Conservation (phyloP, 2,888 invertebrate genomes). For the Pilophorus perplexus region DNA sequence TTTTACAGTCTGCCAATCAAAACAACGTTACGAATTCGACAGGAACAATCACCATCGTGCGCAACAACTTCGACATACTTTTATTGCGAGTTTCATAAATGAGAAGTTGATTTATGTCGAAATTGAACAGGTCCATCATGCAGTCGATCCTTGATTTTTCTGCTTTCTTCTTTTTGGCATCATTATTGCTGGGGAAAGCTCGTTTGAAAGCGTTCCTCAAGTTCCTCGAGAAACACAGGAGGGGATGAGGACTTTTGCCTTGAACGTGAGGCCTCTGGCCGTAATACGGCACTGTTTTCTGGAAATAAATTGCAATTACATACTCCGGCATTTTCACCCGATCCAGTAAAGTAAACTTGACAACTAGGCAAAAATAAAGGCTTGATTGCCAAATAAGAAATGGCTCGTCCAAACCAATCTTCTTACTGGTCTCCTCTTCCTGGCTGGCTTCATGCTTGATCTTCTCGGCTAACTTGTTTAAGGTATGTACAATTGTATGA, state of each 20-base stretch:
- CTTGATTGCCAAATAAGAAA: no score
- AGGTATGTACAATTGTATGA: no score
- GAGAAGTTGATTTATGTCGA: constrained; percentile 15
- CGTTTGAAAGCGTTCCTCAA: constrained; percentile 6
- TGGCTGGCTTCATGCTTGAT: no score
- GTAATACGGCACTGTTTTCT: neutral
- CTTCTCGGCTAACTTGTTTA: no score
- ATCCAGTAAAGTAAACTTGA: no score
- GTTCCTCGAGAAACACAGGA: constrained; percentile 9
- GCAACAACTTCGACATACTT: no score
- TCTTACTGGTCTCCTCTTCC: no score
- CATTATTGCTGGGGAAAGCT: neutral
- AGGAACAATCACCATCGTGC: neutral
- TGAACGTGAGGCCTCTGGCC: constrained; percentile 9
- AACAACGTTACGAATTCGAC: neutral
- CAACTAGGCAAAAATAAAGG: no score
- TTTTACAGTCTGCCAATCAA: neutral
- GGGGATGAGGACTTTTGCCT: constrained; percentile 10
- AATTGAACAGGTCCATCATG: constrained; percentile 4
- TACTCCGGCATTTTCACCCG: no score
- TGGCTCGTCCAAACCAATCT: no score
- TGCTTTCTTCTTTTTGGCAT: neutral
- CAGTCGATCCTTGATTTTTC: constrained; percentile 10
- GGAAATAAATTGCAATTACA: no score
- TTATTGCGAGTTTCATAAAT: constrained; percentile 13